Conservation (phyloP, 2,797 vertebrate genomes). For the Pseudochromis fuscus region DNA sequence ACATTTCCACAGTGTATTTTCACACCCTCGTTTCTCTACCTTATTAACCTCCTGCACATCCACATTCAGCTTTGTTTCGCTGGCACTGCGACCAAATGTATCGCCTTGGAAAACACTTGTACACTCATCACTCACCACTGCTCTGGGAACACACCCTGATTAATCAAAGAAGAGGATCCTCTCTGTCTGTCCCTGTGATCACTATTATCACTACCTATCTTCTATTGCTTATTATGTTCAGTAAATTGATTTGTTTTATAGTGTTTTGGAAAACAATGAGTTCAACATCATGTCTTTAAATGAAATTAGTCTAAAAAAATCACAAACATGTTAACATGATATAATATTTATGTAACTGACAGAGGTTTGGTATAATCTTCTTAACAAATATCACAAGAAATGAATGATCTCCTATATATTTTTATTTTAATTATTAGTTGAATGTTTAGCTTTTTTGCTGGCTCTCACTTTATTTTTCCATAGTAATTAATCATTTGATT, state of each 20-base stretch:
- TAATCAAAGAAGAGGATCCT: slow-evolving; percentile 47
- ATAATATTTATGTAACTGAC: not conserved
- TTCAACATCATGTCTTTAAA: not conserved
- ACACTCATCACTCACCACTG: slow-evolving; percentile 1
- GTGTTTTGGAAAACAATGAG: no score
- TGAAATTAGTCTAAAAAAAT: not conserved
- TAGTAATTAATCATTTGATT: no score
- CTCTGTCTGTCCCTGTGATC: slow-evolving; percentile 13
- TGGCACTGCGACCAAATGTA: slow-evolving; percentile 28
- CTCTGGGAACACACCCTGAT: slow-evolving; percentile 47
- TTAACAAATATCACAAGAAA: no score
- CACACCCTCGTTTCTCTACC: slow-evolving; percentile 48
- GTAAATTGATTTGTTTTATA: slow-evolving; percentile 10
- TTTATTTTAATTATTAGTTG: no score
- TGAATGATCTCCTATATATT: no score
- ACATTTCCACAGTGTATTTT: slow-evolving; percentile 21
- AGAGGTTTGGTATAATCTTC: not conserved
- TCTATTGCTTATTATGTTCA: slow-evolving; percentile 16
- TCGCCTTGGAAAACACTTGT: slow-evolving; percentile 32
- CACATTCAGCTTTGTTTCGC: slow-evolving; percentile 47
- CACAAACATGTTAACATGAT: not conserved
- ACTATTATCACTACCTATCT: slow-evolving; percentile 10
- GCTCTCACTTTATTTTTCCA: no score
- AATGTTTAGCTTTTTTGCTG: no score
- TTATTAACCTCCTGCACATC: slow-evolving; percentile 65